Evolutionary conservation across 2,113 vertebrate genomes (phyloP).

Genomic region (Silurus meridionalis): DNA sequence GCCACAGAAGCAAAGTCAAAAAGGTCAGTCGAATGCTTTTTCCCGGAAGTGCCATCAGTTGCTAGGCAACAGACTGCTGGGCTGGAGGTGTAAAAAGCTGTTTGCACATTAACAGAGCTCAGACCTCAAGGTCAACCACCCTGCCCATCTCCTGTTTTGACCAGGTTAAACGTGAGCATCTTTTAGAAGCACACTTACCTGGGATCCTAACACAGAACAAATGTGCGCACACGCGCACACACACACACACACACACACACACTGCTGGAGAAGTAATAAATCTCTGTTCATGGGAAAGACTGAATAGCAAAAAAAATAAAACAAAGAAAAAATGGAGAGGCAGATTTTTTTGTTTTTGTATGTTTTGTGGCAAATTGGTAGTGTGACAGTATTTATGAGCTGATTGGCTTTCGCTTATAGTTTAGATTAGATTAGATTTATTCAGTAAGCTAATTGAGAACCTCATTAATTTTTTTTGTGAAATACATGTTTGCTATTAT

Average conservation of each 20-base stretch:
- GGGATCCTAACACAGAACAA: background rate
- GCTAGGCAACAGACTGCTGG: slow-evolving; percentile 54
- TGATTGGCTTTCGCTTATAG: background rate
- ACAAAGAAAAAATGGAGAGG: background rate
- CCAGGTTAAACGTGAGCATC: slow-evolving; percentile 25
- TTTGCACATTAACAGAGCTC: slow-evolving; percentile 50
- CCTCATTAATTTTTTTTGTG: background rate
- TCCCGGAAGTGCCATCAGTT: slow-evolving; percentile 48
- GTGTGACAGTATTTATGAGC: background rate
- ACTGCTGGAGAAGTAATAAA: background rate
- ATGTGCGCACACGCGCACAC: background rate
- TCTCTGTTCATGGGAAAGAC: background rate
- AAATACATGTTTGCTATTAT: background rate
- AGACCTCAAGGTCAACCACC: slow-evolving; percentile 50
- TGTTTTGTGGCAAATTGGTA: background rate
- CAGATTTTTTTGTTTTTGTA: background rate
- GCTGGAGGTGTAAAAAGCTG: slow-evolving; percentile 51
- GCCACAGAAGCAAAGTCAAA: slow-evolving; percentile 46
- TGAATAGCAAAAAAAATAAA: background rate
- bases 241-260: background rate
- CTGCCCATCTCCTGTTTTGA: slow-evolving; percentile 36
- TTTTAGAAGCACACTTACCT: slow-evolving; percentile 11
- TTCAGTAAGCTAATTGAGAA: background rate
- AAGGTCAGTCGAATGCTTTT: slow-evolving; percentile 47
- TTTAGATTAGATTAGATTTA: background rate